Conservation (phyloP, 2,888 invertebrate genomes). For the Tyria jacobaeae region DNA sequence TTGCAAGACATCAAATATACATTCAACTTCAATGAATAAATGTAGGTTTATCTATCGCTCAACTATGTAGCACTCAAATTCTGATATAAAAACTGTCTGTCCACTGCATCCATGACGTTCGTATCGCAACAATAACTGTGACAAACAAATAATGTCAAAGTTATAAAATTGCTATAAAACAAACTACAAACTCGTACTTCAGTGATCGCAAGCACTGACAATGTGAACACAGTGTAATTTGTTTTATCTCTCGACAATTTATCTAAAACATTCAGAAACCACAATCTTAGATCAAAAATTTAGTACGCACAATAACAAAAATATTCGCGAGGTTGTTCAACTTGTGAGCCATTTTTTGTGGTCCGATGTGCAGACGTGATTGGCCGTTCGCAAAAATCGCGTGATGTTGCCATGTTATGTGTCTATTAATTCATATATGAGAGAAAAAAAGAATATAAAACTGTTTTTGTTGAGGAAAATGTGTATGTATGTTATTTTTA, state of each 20-base stretch:
- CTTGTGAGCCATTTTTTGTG: conserved; percentile 42
- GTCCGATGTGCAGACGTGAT: conserved; percentile 35
- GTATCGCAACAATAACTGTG: background rate
- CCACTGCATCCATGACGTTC: background rate
- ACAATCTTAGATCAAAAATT: conserved; percentile 47
- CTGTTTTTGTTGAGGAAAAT: conserved; percentile 17
- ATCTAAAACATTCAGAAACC: conserved; percentile 21
- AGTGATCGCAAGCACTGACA: conserved; percentile 1
- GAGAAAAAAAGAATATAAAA: conserved; percentile 13
- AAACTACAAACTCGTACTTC: background rate
- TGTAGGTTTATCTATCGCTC: background rate
- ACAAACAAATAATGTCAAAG: conserved; percentile 6
- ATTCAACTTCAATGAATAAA: background rate
- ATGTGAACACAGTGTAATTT: background rate
- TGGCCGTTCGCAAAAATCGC: conserved; percentile 39
- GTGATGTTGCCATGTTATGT: conserved; percentile 42
- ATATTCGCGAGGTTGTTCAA: conserved; percentile 41
- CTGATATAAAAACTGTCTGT: background rate
- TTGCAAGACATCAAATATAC: too few species aligned
- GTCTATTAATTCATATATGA: conserved; percentile 32
- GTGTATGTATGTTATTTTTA: conserved; percentile 2
- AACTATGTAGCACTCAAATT: background rate
- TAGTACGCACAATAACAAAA: conserved; percentile 36
- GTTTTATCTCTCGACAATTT: conserved; percentile 13
- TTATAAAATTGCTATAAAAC: background rate